Evolutionary conservation across 2,113 vertebrate genomes (phyloP), one percentile per base, ranked within the genome.

Genomic region (Calidris pygmaea): DNA sequence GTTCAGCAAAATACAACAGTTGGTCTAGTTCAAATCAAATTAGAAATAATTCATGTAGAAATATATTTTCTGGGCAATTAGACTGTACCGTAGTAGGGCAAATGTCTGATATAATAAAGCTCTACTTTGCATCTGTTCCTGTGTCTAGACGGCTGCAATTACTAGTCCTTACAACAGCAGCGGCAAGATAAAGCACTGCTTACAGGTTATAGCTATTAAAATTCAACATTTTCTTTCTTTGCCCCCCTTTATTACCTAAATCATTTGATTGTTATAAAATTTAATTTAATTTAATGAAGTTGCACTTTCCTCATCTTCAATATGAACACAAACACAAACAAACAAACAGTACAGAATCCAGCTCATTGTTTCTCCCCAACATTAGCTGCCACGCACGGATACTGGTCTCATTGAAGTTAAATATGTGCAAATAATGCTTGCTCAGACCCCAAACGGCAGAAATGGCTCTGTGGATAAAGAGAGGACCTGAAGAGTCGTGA

Each of bases 21-120:
- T 99, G 98, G 98, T 98, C 98, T 98, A 98, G 98, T 99, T 99
- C 98, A 98, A 99, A 98, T 99, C 98, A 99, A 99, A 99, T 99
- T 98, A 99, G 98, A 98, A 98, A 99, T 99, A 98, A 98, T 98
- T 98, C 98, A 98, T 95, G 96, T 99, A 99, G 99, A 99, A 99
- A 98, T 98, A 98, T 98, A 99, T 99, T 99, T 99, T 99, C 99
- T 99, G 98, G 98, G 98, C 99, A 99, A 99, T 99, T 99, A 99
- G 99, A 99, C 98, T 98, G 98, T 98, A 98, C 97, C 94, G 35
- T 98, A 97, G 98, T 97, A 98, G 98, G 98, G 98, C 98, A 98
- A 98, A 98, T 98, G 98, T 99, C 99, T 99, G 97, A 97, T 97
- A 97, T 97, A 98, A 98, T 98, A 97, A 98, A 97, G 97, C 96